Evolutionary conservation across 2,888 invertebrate genomes (phyloP).

Genomic region (Cheilosia vernalis): DNA sequence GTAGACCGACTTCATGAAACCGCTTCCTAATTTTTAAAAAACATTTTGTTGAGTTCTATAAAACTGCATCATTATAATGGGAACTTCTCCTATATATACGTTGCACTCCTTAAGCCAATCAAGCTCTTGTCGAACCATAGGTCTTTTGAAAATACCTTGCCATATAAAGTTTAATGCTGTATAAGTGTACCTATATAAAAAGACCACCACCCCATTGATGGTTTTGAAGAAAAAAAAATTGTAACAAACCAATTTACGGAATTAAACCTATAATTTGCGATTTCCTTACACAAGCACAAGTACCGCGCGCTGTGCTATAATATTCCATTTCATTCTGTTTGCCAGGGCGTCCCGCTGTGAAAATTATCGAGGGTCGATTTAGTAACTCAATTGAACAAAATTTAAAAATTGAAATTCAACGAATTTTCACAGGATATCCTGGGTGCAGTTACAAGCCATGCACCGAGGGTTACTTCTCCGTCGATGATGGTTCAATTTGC

Average conservation of each 20-base stretch:
- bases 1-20: no score
- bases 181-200: conserved; percentile 14
- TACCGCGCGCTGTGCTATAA: conserved; percentile 20
- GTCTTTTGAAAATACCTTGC: no score
- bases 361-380: conserved; percentile 76
- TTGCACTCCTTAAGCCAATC: no score
- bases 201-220: conserved; percentile 43
- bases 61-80: no score
- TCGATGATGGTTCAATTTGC: not conserved
- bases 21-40: no score
- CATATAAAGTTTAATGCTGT: not conserved
- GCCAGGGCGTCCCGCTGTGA: conserved; percentile 74
- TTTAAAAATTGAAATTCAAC: conserved; percentile 32
- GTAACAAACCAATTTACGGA: conserved; percentile 76
- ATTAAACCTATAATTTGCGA: conserved; percentile 78
- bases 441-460: conserved; percentile 25
- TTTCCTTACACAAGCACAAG: conserved; percentile 75
- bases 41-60: no score
- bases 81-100: no score
- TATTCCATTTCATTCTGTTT: conserved; percentile 42
- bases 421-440: conserved; percentile 60
- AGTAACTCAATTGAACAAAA: conserved; percentile 66
- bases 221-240: conserved; percentile 33
- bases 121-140: no score
- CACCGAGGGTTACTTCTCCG: conserved; percentile 16